A percentile compares a stretch with the other conserved stretches of the same genome.
Conservation (phyloP, 2,888 invertebrate genomes). For the Tolmerus cingulatus region DNA sequence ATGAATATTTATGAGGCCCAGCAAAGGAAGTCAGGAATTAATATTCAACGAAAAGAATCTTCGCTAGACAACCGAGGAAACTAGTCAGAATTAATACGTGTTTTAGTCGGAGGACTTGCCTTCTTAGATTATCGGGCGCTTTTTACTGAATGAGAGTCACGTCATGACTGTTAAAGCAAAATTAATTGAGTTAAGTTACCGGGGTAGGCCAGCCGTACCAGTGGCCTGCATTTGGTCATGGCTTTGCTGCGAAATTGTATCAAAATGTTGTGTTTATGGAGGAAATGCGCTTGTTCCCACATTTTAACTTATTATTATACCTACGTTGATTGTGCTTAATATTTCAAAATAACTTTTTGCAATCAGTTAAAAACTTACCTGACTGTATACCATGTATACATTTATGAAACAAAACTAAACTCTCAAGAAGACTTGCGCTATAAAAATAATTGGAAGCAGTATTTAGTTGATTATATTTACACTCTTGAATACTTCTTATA, state of each 20-base stretch:
- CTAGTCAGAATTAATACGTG: background rate
- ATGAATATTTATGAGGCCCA: slow-evolving; percentile 11
- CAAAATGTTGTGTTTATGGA: background rate
- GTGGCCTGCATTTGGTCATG: background rate
- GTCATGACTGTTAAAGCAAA: background rate
- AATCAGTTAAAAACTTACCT: background rate
- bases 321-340: background rate
- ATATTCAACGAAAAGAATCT: background rate
- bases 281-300: background rate
- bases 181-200: background rate
- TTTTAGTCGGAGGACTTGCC: background rate
- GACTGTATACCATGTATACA: no score
- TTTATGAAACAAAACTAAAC: no score
- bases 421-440: no score
- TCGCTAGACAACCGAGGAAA: background rate
- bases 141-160: background rate
- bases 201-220: background rate
- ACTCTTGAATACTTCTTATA: no score
- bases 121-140: background rate
- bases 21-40: background rate
- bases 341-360: background rate
- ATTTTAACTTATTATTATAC: background rate
- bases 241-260: background rate
- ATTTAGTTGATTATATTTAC: no score
- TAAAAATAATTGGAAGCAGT: no score